Percentiles rank a stretch among this genome's conserved stretches.
phyloP scores from a whole-genome alignment of 2,797 vertebrate species.

The Neosilurus hyrtlii region DNA sequence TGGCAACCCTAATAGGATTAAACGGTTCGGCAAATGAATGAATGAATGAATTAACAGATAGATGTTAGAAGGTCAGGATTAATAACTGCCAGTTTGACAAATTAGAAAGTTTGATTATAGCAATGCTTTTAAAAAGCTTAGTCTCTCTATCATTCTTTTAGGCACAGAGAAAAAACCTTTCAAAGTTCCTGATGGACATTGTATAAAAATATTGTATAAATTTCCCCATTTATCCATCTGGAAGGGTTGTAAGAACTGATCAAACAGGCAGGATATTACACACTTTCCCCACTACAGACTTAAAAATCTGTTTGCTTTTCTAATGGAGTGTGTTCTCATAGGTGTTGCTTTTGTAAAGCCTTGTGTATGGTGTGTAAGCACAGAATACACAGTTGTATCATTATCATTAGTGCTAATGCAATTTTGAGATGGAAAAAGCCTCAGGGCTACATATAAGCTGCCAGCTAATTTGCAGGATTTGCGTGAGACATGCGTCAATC shows the following conservation, averaged over 20 bases:
- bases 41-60: too few species aligned
- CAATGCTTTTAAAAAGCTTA: not conserved
- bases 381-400: constrained; percentile 68
- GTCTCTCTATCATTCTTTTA: not conserved
- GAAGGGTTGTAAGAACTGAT: not conserved
- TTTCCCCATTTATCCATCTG: constrained; percentile 10
- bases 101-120: not conserved
- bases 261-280: constrained; percentile 37
- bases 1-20: too few species aligned
- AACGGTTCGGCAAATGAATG: too few species aligned
- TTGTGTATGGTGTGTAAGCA: constrained; percentile 10
- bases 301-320: constrained; percentile 70
- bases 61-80: not conserved
- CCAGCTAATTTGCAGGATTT: constrained; percentile 55
- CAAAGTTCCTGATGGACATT: not conserved
- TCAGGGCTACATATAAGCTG: constrained; percentile 58
- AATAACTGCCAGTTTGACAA: not conserved
- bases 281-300: constrained; percentile 23
- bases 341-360: constrained; percentile 37
- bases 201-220: not conserved
- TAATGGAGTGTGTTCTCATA: constrained; percentile 70
- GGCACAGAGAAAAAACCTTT: not conserved
- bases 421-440: constrained; percentile 76
- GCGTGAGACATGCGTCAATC: constrained; percentile 56
- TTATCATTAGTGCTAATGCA: constrained; percentile 74